These are phyloP conservation scores for Stenurella melanura DNA, from an alignment of 2,888 invertebrate species.

Conservation along the genomic window DNA sequence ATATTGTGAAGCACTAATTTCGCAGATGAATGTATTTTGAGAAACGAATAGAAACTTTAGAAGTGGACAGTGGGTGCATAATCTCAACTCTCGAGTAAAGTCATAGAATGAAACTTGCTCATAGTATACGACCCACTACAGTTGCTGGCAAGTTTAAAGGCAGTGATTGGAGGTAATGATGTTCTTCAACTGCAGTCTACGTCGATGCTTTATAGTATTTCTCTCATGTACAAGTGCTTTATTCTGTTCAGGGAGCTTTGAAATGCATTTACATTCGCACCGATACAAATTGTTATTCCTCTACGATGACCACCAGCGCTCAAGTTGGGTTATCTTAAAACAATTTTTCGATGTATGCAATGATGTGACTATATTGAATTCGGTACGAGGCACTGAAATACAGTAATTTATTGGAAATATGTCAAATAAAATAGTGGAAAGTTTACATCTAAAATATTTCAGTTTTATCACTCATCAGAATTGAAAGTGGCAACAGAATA, in stretches of 20 bases:
- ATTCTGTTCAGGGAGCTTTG: neutral
- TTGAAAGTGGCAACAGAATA: too few species aligned
- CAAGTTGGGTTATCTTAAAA: neutral
- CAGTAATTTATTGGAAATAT: neutral
- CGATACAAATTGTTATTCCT: constrained; percentile 3
- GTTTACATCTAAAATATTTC: too few species aligned
- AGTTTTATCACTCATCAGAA: too few species aligned
- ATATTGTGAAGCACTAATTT: too few species aligned
- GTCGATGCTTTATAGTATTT: neutral
- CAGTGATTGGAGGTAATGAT: neutral
- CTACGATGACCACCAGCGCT: neutral
- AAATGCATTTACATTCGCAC: neutral
- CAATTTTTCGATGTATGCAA: neutral
- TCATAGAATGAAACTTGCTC: constrained; percentile 15
- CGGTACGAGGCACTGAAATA: neutral
- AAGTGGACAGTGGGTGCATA: constrained; percentile 26
- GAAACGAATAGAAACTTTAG: constrained; percentile 16
- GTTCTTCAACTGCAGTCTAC: constrained; percentile 3
- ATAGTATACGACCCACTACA: constrained; percentile 7
- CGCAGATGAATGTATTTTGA: neutral
- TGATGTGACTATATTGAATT: neutral
- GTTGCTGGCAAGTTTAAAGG: neutral
- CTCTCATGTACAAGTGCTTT: neutral
- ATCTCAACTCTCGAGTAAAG: constrained; percentile 28
- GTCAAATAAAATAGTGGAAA: neutral